Conservation (phyloP, 2,113 vertebrate species). For the Alectura lathami region DNA sequence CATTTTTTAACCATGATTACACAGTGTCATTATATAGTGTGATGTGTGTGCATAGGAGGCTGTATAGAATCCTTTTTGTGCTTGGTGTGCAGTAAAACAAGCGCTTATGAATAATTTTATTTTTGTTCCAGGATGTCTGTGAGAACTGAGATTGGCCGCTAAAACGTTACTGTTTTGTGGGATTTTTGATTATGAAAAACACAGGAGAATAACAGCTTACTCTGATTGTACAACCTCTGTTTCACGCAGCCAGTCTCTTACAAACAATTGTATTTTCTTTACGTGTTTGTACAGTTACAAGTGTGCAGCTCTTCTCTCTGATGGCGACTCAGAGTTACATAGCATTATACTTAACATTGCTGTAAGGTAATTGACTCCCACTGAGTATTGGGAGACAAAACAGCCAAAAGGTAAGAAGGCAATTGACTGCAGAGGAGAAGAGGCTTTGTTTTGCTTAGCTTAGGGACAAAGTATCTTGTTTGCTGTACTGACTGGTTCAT, state of each 20-base stretch:
- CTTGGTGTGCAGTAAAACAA: background rate
- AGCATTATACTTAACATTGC: background rate
- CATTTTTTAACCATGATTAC: background rate
- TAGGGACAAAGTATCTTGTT: background rate
- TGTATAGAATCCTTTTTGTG: rapidly evolving
- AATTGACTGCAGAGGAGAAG: background rate
- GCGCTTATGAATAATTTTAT: background rate
- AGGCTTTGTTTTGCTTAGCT: background rate
- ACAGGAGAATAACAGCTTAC: background rate
- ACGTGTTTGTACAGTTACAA: background rate
- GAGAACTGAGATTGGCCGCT: background rate
- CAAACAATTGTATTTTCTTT: background rate
- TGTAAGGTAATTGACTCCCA: background rate
- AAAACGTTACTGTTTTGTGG: background rate
- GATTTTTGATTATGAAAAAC: background rate
- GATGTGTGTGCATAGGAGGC: background rate
- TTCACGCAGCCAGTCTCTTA: background rate
- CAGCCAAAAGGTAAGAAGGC: background rate
- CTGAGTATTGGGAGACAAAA: background rate
- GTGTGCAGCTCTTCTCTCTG: background rate
- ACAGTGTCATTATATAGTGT: background rate
- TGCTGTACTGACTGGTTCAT: background rate
- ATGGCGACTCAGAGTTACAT: rapidly evolving
- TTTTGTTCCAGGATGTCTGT: background rate
- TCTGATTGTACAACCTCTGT: background rate